phyloP scores from a whole-genome alignment of 30 jellyfish, hydroid and myxozoan species.

The Chironex yamaguchii region DNA sequence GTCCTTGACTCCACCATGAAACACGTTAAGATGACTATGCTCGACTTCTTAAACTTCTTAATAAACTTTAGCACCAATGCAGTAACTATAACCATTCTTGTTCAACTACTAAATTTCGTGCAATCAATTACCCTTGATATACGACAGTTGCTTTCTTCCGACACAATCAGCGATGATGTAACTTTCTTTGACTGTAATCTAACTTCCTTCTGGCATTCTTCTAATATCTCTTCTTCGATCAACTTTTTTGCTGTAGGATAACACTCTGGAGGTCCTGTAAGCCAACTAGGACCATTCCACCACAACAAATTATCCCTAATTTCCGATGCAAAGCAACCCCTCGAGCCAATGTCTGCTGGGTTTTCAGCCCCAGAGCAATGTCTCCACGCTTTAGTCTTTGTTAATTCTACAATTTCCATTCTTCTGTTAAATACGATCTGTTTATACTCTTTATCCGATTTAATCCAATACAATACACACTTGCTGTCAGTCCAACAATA shows the following conservation, averaged over 20 bases:
- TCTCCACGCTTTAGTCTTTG: constrained; percentile 6
- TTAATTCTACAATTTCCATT: constrained; percentile 6
- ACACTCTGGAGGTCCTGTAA: constrained; percentile 36
- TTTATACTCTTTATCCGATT: neutral
- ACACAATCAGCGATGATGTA: neutral
- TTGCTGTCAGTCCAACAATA: neutral
- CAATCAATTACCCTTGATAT: constrained; percentile 9
- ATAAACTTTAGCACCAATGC: constrained; percentile 20
- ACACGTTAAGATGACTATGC: constrained; percentile 30
- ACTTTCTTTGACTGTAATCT: neutral
- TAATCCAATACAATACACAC: constrained; percentile 10
- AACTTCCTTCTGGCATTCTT: constrained; percentile 20
- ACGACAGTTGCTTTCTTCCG: neutral
- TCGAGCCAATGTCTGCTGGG: constrained; percentile 46
- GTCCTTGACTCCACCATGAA: constrained; percentile 35
- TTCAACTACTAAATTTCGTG: constrained; percentile 7
- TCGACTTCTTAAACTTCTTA: constrained; percentile 23
- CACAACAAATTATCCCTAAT: constrained; percentile 18
- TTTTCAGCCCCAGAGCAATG: constrained; percentile 49
- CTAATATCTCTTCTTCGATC: constrained; percentile 1
- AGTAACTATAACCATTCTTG: neutral
- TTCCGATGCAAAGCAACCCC: constrained; percentile 36
- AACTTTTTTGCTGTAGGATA: neutral
- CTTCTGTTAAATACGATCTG: constrained; percentile 42
- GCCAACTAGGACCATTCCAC: constrained; percentile 62